Evolutionary conservation across 2,113 vertebrate species (phyloP), one percentile per base, ranked within the genome.

Genomic region (Atrichornis clamosus): DNA sequence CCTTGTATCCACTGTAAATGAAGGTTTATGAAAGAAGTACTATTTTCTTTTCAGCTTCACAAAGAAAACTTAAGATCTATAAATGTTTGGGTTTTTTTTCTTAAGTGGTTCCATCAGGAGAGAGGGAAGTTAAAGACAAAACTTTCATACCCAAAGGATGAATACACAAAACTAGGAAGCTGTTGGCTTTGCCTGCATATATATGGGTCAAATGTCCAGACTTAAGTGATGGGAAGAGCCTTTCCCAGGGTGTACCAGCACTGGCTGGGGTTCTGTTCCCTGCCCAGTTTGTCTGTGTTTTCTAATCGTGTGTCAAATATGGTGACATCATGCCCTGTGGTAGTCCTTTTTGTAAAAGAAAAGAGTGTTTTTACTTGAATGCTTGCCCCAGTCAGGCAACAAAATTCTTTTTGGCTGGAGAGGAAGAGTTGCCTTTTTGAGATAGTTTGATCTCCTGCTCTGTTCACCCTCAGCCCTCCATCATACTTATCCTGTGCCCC

Each of bases 291-390:
- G 17, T 49, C 27, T 63, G 16, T 72, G 39, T 18, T 91, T 89
- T 68, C 53, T 73, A 41, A 8, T 56, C 0, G 0, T 37, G 1
- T 44, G 14, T 58, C 26, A 46, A 19, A 17, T 47, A 20, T 11
- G 35, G 19, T 42, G 49, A 44, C 46, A 32, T 44, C 26, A 10
- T 53, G 7, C 39, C 12, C 26, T 42, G 32, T 53, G 24, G 6
- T 44, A 22, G 19, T 81, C 35, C 6, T 17, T 63, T 33, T 39
- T 82, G 16, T 46, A 49, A 73, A 94, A 95, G 6, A 30, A 75
- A 23, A 7, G 37, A 26, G 8, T 30, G 37, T 17, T 78, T 68
- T 82, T 26, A 32, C 26, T 17, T 67, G 37, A 79, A 69, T 27
- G 15, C 6, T 60, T 73, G 6, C 9, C 26, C 6, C 16, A 56